These are phyloP conservation scores for Eciton burchellii DNA, from an alignment of 1,140 invertebrate genomes.

Conservation along the genomic window DNA sequence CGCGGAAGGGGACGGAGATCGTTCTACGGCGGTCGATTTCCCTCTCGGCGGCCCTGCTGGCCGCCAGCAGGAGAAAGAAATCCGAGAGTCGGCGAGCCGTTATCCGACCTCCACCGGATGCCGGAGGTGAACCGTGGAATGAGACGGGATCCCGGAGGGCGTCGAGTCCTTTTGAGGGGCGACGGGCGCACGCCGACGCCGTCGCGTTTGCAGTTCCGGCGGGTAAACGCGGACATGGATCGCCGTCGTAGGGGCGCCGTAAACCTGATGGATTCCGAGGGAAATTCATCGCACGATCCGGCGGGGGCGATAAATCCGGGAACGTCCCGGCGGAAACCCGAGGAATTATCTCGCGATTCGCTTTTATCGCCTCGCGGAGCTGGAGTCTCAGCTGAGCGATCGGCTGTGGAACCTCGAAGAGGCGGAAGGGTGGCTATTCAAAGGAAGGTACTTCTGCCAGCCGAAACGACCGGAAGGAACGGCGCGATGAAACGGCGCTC, in stretches of 20 bases:
- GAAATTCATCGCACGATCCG: constrained; percentile 27
- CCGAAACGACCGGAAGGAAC: neutral
- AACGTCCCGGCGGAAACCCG: neutral
- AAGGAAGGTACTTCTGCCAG: neutral
- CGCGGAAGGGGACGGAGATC: neutral
- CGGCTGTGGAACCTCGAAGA: constrained; percentile 3
- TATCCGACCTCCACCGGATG: neutral
- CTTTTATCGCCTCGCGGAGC: neutral
- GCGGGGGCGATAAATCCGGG: constrained; percentile 18
- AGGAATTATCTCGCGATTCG: constrained; percentile 36
- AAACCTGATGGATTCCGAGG: constrained; percentile 21
- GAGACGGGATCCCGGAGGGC: neutral
- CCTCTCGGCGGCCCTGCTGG: neutral
- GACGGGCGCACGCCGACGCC: neutral
- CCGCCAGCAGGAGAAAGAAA: neutral
- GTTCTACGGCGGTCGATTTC: neutral
- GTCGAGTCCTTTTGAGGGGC: constrained; percentile 1
- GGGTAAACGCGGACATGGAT: neutral
- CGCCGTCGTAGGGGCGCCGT: neutral
- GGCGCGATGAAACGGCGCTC: neutral
- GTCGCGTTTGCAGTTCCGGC: constrained; percentile 5
- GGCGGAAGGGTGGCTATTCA: neutral
- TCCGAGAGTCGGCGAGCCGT: neutral
- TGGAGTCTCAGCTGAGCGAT: neutral
- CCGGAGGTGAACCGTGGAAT: neutral